phyloP scores from a whole-genome alignment of 37 sponge, comb jelly and placozoan genomes.

The Axinella damicornis region DNA sequence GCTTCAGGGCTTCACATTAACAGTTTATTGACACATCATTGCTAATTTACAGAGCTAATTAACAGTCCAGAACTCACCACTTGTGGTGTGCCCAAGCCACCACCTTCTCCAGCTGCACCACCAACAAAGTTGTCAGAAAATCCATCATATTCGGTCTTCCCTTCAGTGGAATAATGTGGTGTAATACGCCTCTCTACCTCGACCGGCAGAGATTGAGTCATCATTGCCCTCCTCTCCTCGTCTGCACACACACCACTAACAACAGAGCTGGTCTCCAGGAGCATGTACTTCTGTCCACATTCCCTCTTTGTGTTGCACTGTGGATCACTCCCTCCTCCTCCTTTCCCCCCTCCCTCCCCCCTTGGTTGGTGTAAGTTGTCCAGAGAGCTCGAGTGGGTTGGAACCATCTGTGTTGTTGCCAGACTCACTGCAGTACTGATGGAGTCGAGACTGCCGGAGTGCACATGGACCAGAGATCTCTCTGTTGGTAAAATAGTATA shows the following conservation, averaged over 20 bases:
- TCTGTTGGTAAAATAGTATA: too few relatives aligned
- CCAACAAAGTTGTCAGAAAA: slow-evolving; percentile 7
- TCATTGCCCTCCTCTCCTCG: too few relatives aligned
- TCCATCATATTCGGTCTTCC: not conserved
- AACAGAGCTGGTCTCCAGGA: slow-evolving; percentile 1
- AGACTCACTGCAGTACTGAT: slow-evolving; percentile 37
- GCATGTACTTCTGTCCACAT: not conserved
- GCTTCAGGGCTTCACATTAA: too few relatives aligned
- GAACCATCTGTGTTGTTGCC: not conserved
- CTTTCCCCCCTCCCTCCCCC: not conserved
- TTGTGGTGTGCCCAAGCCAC: too few relatives aligned
- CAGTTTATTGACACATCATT: too few relatives aligned
- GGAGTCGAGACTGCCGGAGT: slow-evolving; percentile 52
- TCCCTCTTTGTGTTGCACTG: not conserved
- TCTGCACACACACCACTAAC: not conserved
- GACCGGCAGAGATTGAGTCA: not conserved
- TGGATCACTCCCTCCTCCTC: too few relatives aligned
- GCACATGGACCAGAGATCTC: slow-evolving; percentile 18
- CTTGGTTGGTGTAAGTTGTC: not conserved
- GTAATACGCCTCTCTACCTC: not conserved
- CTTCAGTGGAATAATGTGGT: too few relatives aligned
- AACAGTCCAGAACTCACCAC: too few relatives aligned
- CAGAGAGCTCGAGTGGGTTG: not conserved
- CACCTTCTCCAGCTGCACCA: not conserved
- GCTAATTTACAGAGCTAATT: too few relatives aligned